Evolutionary conservation across 2,113 vertebrate species (phyloP).

Genomic region (Heloderma charlesbogerti): DNA sequence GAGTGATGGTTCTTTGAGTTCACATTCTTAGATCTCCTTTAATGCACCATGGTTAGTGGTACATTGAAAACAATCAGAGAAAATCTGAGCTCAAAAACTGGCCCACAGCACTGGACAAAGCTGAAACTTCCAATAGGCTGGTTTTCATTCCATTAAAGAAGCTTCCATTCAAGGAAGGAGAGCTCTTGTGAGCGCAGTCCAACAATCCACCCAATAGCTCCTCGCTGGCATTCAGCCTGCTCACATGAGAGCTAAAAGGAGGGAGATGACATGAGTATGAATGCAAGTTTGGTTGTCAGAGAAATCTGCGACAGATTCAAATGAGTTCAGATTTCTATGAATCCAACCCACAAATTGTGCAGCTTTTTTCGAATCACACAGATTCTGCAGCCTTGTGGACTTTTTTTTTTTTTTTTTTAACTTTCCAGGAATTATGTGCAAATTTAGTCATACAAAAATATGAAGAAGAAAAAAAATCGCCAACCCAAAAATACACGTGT

Average conservation of each 20-base stretch:
- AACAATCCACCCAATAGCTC: neutral
- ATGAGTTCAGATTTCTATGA: no score
- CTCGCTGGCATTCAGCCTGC: neutral
- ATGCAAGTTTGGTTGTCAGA: no score
- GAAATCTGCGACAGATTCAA: no score
- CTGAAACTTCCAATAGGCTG: neutral
- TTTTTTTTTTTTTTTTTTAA: no score
- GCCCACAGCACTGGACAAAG: neutral
- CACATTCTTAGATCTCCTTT: neutral
- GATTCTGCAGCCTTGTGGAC: no score
- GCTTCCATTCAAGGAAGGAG: neutral
- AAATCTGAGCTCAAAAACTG: neutral
- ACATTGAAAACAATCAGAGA: neutral
- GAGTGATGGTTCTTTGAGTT: neutral
- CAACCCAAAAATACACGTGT: no score
- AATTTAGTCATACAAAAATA: no score
- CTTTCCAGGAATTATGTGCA: no score
- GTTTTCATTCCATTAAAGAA: neutral
- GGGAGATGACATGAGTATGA: no score
- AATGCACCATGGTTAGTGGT: neutral
- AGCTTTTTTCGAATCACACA: no score
- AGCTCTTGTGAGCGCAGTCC: neutral
- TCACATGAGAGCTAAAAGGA: neutral
- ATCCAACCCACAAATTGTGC: no score
- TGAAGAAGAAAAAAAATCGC: no score